Evolutionary conservation across 1,140 invertebrate species (phyloP).

Genomic region (Conus betulinus): DNA sequence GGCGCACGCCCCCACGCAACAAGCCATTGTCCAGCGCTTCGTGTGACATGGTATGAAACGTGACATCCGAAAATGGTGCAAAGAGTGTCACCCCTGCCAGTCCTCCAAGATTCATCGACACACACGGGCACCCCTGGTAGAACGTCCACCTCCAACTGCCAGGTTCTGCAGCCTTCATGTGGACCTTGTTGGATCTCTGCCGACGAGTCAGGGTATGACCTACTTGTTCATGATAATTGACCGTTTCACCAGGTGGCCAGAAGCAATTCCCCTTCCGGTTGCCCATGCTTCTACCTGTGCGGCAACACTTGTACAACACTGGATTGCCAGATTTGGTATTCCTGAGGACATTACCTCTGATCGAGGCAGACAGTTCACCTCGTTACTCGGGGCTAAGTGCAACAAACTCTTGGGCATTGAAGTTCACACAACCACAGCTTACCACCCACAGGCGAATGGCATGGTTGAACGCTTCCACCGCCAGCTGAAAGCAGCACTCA

Average conservation of each 20-base stretch:
- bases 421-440: slow-evolving; percentile 30
- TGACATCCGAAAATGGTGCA: too few species aligned
- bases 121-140: slow-evolving; percentile 15
- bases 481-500: slow-evolving; percentile 32
- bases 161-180: slow-evolving; percentile 75
- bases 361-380: slow-evolving; percentile 74
- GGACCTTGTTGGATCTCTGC: slow-evolving; percentile 77
- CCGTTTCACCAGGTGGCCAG: slow-evolving; percentile 68
- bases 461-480: slow-evolving; percentile 46
- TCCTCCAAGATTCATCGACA: slow-evolving; percentile 13
- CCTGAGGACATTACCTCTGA: slow-evolving; percentile 70
- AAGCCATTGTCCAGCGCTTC: too few species aligned
- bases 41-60: too few species aligned
- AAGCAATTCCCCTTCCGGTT: slow-evolving; percentile 74
- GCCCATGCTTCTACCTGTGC: slow-evolving; percentile 67
- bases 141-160: slow-evolving; percentile 15
- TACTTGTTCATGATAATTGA: slow-evolving; percentile 72
- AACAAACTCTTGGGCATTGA: slow-evolving; percentile 15
- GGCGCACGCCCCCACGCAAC: too few species aligned
- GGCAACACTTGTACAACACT: slow-evolving; percentile 60
- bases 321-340: slow-evolving; percentile 70
- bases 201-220: slow-evolving; percentile 57
- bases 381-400: slow-evolving; percentile 26
- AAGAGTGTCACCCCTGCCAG: slow-evolving; percentile 23
- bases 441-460: slow-evolving; percentile 33